These are phyloP conservation scores for Drosophila yakuba DNA, from an alignment of 1,140 invertebrate genomes.

Conservation along the genomic window DNA sequence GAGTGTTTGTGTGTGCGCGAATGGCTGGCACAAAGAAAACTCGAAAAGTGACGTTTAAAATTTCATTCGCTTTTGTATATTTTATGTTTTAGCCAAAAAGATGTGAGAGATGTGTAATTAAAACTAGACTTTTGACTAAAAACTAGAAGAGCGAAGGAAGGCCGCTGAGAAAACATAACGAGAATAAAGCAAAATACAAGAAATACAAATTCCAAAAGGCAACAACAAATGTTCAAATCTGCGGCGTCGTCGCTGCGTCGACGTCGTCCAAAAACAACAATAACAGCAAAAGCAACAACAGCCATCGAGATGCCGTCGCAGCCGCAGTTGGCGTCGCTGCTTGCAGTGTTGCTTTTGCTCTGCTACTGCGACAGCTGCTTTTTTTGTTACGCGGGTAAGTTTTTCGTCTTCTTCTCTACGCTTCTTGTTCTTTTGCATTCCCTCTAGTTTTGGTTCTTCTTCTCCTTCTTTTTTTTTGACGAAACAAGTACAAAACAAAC, in stretches of 20 bases:
- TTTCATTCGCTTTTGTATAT: constrained; percentile 27
- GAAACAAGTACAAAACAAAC: constrained; percentile 76
- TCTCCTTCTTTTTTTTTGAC: constrained; percentile 16
- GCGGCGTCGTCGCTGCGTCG: constrained; percentile 74
- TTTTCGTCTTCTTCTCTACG: constrained; percentile 15
- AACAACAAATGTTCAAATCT: constrained; percentile 71
- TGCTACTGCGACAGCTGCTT: constrained; percentile 71
- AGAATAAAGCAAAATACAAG: constrained; percentile 8
- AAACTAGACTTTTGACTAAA: constrained; percentile 42
- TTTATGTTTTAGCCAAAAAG: constrained; percentile 47
- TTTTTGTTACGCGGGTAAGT: constrained; percentile 81
- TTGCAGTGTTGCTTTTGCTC: constrained; percentile 47
- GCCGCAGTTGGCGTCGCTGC: constrained; percentile 30
- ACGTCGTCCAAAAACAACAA: constrained; percentile 26
- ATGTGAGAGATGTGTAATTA: constrained; percentile 33
- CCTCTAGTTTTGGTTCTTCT: not conserved
- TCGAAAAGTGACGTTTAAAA: constrained; percentile 55
- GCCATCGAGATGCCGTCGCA: constrained; percentile 54
- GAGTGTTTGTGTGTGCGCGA: constrained; percentile 56
- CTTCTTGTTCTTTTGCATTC: constrained; percentile 18
- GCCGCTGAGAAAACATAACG: constrained; percentile 9
- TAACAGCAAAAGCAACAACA: constrained; percentile 10
- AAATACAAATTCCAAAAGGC: constrained; percentile 26
- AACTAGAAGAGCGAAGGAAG: constrained; percentile 11
- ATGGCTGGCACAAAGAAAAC: constrained; percentile 69